Percentiles rank a stretch among this genome's conserved stretches.
These are phyloP conservation scores for Encarsia formosa DNA, from an alignment of 2,888 invertebrate species.

Conservation along the genomic window DNA sequence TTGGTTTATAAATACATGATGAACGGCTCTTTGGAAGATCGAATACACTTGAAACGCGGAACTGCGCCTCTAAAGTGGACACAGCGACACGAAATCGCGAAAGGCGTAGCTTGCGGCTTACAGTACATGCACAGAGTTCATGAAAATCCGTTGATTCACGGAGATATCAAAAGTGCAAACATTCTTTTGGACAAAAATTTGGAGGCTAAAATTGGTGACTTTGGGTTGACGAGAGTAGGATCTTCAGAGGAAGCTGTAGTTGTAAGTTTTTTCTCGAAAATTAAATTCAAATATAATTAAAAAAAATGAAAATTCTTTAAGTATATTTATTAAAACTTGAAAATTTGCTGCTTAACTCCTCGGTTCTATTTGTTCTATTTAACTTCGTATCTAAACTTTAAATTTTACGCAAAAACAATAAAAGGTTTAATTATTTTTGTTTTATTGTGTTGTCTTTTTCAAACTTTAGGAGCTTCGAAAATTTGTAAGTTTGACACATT, in stretches of 20 bases:
- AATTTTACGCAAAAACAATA: too few relatives aligned
- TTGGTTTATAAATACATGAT: slow-evolving; percentile 90
- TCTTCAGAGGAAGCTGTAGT: slow-evolving; percentile 59
- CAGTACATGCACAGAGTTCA: slow-evolving; percentile 82
- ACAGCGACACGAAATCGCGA: slow-evolving; percentile 73
- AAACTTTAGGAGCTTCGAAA: neutral
- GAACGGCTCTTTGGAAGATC: slow-evolving; percentile 85
- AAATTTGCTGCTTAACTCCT: too few relatives aligned
- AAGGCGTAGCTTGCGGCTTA: slow-evolving; percentile 85
- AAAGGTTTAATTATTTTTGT: too few relatives aligned
- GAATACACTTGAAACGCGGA: slow-evolving; percentile 56
- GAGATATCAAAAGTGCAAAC: slow-evolving; percentile 95
- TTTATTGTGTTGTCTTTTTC: neutral
- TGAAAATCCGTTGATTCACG: slow-evolving; percentile 83
- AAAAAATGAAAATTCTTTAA: too few relatives aligned
- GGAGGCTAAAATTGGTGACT: slow-evolving; percentile 91
- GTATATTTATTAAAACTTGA: too few relatives aligned
- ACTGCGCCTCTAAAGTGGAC: slow-evolving; percentile 70
- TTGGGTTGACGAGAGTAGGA: slow-evolving; percentile 83
- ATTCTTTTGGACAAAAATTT: slow-evolving; percentile 84
- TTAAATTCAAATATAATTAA: too few relatives aligned
- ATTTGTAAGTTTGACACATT: neutral
- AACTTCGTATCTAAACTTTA: too few relatives aligned
- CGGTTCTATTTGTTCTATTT: too few relatives aligned
- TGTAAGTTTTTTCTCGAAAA: slow-evolving; percentile 32